phyloP scores from a whole-genome alignment of 2,797 vertebrate species.

The Sebastolobus altivelis region DNA sequence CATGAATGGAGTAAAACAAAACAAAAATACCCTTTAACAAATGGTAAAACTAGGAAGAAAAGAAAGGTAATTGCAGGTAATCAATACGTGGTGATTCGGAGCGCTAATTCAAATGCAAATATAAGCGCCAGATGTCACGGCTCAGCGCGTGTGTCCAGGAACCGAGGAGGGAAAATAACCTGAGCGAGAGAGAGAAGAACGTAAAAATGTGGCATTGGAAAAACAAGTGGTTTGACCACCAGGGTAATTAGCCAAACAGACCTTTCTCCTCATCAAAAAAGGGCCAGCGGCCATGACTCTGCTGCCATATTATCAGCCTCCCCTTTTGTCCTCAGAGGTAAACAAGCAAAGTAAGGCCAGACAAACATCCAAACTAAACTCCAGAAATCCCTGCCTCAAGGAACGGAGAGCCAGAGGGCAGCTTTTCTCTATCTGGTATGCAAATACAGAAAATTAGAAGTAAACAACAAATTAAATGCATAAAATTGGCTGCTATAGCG shows the following conservation, averaged over 20 bases:
- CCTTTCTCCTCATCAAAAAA: constrained; percentile 78
- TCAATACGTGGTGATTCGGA: constrained; percentile 67
- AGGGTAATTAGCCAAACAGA: constrained; percentile 81
- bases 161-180: constrained; percentile 50
- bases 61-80: constrained; percentile 57
- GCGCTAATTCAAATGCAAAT: constrained; percentile 80
- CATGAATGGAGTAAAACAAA: constrained; percentile 25
- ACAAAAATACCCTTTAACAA: constrained; percentile 49
- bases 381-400: constrained; percentile 61
- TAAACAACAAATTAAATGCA: constrained; percentile 61
- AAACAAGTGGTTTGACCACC: constrained; percentile 71
- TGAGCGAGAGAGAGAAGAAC: constrained; percentile 42
- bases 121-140: constrained; percentile 65
- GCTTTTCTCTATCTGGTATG: constrained; percentile 60
- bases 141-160: constrained; percentile 46
- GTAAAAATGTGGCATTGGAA: constrained; percentile 60
- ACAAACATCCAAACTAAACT: constrained; percentile 76
- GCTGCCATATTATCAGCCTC: constrained; percentile 74
- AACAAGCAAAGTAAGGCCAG: constrained; percentile 72
- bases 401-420: constrained; percentile 62
- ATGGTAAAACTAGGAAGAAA: constrained; percentile 36
- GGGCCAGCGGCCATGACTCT: constrained; percentile 73
- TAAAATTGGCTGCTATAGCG: constrained; percentile 47
- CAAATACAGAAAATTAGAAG: constrained; percentile 40
- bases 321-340: constrained; percentile 75